Percentiles rank a stretch among this genome's conserved stretches.
Evolutionary conservation across 2,113 vertebrate species (phyloP).

Genomic region (Neogobius melanostomus): DNA sequence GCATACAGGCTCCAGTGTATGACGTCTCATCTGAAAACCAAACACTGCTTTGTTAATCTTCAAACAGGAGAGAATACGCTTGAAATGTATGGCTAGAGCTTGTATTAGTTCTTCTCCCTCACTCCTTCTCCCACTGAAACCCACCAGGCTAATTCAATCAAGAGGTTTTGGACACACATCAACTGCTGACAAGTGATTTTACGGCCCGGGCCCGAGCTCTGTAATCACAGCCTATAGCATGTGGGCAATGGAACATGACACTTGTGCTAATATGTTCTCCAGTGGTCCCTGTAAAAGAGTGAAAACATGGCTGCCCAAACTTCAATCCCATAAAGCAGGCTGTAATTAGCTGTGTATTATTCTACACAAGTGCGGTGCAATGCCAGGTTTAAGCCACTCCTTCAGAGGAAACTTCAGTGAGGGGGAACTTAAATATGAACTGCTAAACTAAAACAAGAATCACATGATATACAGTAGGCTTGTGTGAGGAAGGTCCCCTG

Average conservation of each 20-base stretch:
- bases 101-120: slow-evolving; percentile 26
- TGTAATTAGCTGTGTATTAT: slow-evolving; percentile 61
- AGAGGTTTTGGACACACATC: slow-evolving; percentile 57
- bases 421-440: no score
- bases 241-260: slow-evolving; percentile 70
- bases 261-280: slow-evolving; percentile 70
- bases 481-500: background rate
- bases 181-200: slow-evolving; percentile 75
- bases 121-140: slow-evolving; percentile 52
- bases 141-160: slow-evolving; percentile 73
- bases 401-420: slow-evolving; percentile 21
- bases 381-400: slow-evolving; percentile 39
- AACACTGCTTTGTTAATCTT: slow-evolving; percentile 31
- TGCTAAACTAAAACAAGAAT: no score
- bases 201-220: slow-evolving; percentile 63
- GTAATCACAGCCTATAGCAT: slow-evolving; percentile 71
- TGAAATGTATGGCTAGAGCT: background rate
- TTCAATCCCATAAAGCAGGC: slow-evolving; percentile 36
- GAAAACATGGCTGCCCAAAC: slow-evolving; percentile 51
- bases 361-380: slow-evolving; percentile 37
- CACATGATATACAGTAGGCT: background rate
- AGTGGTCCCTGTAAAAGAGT: slow-evolving; percentile 61
- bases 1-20: slow-evolving; percentile 38
- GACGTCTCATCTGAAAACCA: slow-evolving; percentile 19
- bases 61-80: slow-evolving; percentile 11